Percentiles rank a stretch among this genome's conserved stretches.
Conservation (phyloP, 1,140 invertebrate genomes). For the Drosophila watanabei region DNA sequence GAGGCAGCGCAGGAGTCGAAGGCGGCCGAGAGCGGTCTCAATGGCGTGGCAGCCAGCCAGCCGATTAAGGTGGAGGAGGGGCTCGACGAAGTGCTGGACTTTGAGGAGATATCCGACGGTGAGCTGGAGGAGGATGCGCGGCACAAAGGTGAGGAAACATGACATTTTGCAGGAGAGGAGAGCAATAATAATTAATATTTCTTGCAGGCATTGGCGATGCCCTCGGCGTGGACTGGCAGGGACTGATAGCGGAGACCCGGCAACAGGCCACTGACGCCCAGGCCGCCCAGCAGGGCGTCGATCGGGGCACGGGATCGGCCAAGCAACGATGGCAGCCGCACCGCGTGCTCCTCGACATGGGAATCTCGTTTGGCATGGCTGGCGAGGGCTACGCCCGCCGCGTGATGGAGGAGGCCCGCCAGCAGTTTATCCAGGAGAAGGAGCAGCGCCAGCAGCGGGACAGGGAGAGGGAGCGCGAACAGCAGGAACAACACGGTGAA, state of each 20-base stretch:
- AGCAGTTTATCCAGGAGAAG: conserved; percentile 65
- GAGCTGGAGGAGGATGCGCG: conserved; percentile 92
- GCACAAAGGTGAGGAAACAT: conserved; percentile 63
- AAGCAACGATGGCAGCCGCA: conserved; percentile 92
- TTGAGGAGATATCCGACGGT: conserved; percentile 96
- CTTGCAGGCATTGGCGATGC: conserved; percentile 91
- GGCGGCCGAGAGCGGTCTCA: conserved; percentile 62
- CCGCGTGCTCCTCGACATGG: conserved; percentile 90
- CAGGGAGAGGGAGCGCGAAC: conserved; percentile 40
- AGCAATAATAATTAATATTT: not conserved
- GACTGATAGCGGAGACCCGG: conserved; percentile 92
- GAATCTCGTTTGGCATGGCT: conserved; percentile 90
- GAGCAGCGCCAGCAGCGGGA: conserved; percentile 28
- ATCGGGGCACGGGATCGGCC: conserved; percentile 86
- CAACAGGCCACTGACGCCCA: conserved; percentile 86
- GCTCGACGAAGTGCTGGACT: conserved; percentile 90
- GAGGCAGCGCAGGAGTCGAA: conserved; percentile 64
- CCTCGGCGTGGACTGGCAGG: conserved; percentile 96
- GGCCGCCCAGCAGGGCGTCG: conserved; percentile 77
- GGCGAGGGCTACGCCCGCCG: conserved; percentile 89
- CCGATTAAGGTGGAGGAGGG: conserved; percentile 75
- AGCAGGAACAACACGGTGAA: conserved; percentile 15
- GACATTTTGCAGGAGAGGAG: not conserved
- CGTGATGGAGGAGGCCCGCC: conserved; percentile 85
- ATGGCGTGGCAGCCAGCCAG: conserved; percentile 61